These are phyloP conservation scores for Bombylius major DNA, from an alignment of 2,888 invertebrate species.

Conservation along the genomic window DNA sequence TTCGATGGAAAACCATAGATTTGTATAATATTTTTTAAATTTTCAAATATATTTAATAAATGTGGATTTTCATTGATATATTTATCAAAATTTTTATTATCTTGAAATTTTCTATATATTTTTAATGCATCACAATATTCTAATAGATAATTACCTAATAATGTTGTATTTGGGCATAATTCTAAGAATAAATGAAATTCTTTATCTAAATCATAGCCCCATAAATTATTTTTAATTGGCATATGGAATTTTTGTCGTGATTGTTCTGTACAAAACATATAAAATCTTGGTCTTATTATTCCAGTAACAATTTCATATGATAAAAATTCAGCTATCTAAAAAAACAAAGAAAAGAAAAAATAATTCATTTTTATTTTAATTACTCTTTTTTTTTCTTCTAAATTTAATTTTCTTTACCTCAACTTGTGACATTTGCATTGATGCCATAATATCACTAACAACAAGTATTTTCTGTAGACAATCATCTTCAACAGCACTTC, in stretches of 20 bases:
- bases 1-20: constrained; percentile 26
- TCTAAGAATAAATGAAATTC: constrained; percentile 41
- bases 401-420: constrained; percentile 31
- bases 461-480: constrained; percentile 45
- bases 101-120: constrained; percentile 30
- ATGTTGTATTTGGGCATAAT: constrained; percentile 39
- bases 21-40: constrained; percentile 27
- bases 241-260: constrained; percentile 5
- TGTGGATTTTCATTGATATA: constrained; percentile 10
- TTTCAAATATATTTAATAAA: constrained; percentile 23
- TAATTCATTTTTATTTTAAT: not conserved
- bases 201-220: constrained; percentile 40
- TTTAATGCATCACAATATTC: constrained; percentile 35
- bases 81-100: constrained; percentile 22
- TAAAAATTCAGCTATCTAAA: constrained; percentile 42
- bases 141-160: constrained; percentile 39
- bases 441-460: constrained; percentile 45
- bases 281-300: constrained; percentile 36
- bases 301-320: constrained; percentile 43
- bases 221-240: constrained; percentile 25
- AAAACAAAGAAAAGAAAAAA: constrained; percentile 6
- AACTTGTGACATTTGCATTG: constrained; percentile 42
- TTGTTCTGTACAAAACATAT: constrained; percentile 30
- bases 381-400: not conserved
- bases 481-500: constrained; percentile 40